These are phyloP conservation scores for Cancer borealis DNA, from an alignment of 2,888 invertebrate genomes.

Conservation along the genomic window DNA sequence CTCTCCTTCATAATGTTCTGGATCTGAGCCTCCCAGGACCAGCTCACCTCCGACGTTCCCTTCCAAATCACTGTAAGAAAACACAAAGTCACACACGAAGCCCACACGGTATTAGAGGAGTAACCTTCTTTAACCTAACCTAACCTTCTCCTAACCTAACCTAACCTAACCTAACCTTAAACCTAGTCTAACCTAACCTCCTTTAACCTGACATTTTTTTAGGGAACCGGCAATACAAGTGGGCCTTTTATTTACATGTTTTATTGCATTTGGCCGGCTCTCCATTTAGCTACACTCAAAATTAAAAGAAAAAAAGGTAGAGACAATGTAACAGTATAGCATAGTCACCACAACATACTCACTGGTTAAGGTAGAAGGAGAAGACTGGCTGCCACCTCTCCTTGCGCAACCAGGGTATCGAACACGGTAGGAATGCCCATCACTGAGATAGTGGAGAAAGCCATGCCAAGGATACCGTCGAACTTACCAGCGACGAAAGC, in stretches of 20 bases:
- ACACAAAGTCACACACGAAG: not conserved
- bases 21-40: conserved; percentile 82
- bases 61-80: conserved; percentile 78
- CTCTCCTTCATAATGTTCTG: conserved; percentile 81
- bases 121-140: not conserved
- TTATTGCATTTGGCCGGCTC: too few relatives aligned
- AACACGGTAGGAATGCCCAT: conserved; percentile 82
- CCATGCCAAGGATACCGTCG: conserved; percentile 83
- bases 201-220: too few relatives aligned
- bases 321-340: too few relatives aligned
- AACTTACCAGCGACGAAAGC: conserved; percentile 83
- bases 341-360: not conserved
- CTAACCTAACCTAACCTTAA: too few relatives aligned
- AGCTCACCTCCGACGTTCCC: conserved; percentile 77
- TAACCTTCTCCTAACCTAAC: too few relatives aligned
- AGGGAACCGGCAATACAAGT: too few relatives aligned
- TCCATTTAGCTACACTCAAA: too few relatives aligned
- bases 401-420: conserved; percentile 82
- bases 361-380: conserved; percentile 83
- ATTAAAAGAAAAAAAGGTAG: too few relatives aligned
- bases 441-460: conserved; percentile 81
- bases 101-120: not conserved
- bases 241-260: too few relatives aligned
- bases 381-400: conserved; percentile 81
- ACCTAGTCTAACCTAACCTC: too few relatives aligned